Percentiles rank a stretch among this genome's conserved stretches.
Evolutionary conservation across 1,140 invertebrate species (phyloP).

Genomic region (Archegozetes longisetosus): DNA sequence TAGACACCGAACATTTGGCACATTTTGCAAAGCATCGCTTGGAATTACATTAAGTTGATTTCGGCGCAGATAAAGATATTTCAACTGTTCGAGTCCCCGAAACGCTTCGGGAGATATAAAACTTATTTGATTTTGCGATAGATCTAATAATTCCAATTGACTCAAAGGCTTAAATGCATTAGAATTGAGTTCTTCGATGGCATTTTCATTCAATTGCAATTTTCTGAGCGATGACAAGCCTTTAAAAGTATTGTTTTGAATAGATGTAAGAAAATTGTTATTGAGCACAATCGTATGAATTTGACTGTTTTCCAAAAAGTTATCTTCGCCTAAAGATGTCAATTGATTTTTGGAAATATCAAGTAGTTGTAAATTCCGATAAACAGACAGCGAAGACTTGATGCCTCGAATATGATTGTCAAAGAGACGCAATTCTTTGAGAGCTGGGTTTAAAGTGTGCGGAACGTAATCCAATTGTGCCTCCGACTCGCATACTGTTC

Average conservation of each 20-base stretch:
- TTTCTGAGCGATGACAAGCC: conserved; percentile 47
- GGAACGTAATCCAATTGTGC: conserved; percentile 72
- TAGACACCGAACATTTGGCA: conserved; percentile 40
- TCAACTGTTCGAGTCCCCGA: conserved; percentile 50
- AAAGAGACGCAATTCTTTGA: conserved; percentile 62
- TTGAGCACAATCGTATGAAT: conserved; percentile 34
- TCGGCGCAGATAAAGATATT: conserved; percentile 64
- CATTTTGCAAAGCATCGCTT: conserved; percentile 45
- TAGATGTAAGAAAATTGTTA: conserved; percentile 17
- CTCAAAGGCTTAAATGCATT: conserved; percentile 53
- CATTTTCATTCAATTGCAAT: conserved; percentile 58
- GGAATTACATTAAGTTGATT: conserved; percentile 49
- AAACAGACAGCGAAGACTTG: conserved; percentile 69
- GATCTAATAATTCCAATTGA: conserved; percentile 62
- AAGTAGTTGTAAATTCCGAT: conserved; percentile 59
- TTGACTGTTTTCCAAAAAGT: conserved; percentile 54
- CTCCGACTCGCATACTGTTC: conserved; percentile 60
- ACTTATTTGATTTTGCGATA: conserved; percentile 68
- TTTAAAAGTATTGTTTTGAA: conserved; percentile 57
- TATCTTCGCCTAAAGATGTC: conserved; percentile 46
- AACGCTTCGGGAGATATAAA: conserved; percentile 60
- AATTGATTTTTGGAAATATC: conserved; percentile 69
- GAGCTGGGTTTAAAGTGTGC: conserved; percentile 73
- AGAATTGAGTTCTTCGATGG: conserved; percentile 54
- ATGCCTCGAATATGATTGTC: conserved; percentile 76